Evolutionary conservation across 2,797 vertebrate genomes (phyloP), one percentile per base, ranked within the genome.

Genomic region (Agapornis canus): DNA sequence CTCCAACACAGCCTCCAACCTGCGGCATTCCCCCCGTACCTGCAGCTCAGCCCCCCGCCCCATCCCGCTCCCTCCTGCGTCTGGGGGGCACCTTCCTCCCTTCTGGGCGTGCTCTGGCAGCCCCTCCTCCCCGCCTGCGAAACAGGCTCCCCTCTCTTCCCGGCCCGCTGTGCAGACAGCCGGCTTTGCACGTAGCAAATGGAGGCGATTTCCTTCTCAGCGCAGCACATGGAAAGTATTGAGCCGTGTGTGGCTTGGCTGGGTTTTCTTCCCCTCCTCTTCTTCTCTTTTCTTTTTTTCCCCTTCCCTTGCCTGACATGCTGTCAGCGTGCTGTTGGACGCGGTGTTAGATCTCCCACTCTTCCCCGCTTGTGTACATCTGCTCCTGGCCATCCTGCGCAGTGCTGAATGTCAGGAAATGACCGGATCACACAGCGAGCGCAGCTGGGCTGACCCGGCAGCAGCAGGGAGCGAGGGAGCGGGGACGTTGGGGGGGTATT

Each of bases 141-240:
- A 95, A 66, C 96, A 96, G 94, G 73, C 97, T 96, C 89, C 93
- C 97, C 96, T 91, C 95, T 96, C 91, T 95, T 91, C 94, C 90
- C 89, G 35, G 95, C 95, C 79, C 86, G 91, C 96, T 91, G 84
- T 96, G 98, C 98, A 69, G 94, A 98, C 98, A 96, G 97, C 86
- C 97, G 45, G 91, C 95, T 98, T 95, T 97, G 98, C 98, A 98
- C 98, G 98, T 98, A 98, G 97, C 98, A 82, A 98, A 98, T 98
- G 98, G 98, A 97, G 97, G 97, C 96, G 92, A 87, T 82, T 94
- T 96, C 91, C 88, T 94, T 80, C 86, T 77, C 27, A 88, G 86
- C 84, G 90, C 92, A 52, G 93, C 96, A 96, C 96, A 96, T 97
- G 97, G 96, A 92, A 97, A 96, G 80, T 87, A 90, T 94, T 72